Percentiles rank a stretch among this genome's conserved stretches.
These are phyloP conservation scores for Rhinophrynus dorsalis DNA, from an alignment of 2,797 vertebrate species.

Conservation along the genomic window DNA sequence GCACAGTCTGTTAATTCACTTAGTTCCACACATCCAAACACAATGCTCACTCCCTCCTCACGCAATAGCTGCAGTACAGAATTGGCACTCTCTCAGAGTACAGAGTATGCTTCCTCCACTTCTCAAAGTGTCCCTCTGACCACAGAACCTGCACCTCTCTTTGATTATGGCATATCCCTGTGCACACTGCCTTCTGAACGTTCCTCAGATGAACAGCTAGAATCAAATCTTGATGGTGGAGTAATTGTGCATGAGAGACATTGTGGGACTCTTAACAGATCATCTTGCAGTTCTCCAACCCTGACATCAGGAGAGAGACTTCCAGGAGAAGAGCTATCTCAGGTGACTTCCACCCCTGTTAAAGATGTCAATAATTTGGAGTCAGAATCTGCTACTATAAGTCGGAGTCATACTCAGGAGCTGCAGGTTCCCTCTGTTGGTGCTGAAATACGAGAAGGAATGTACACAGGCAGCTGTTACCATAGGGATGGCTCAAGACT, in stretches of 20 bases:
- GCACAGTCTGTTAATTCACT: background rate
- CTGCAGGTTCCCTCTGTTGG: background rate
- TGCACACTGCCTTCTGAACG: background rate
- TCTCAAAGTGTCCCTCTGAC: background rate
- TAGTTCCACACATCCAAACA: background rate
- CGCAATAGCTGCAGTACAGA: background rate
- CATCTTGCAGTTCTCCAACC: conserved; percentile 1
- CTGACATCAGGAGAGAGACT: conserved; percentile 19
- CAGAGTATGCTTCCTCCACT: background rate
- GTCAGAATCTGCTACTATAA: background rate
- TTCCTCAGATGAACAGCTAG: background rate
- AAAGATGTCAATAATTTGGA: conserved; percentile 50
- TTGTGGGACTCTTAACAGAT: background rate
- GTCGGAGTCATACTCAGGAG: background rate
- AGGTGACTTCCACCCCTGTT: conserved; percentile 84
- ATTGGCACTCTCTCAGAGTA: too few relatives aligned
- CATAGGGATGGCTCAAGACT: conserved; percentile 84
- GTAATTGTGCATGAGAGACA: background rate
- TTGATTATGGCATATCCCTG: background rate
- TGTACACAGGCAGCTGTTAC: conserved; percentile 75
- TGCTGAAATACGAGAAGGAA: conserved; percentile 75
- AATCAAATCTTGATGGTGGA: background rate
- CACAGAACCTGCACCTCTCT: background rate
- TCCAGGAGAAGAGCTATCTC: conserved; percentile 49
- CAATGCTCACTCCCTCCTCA: background rate